These are phyloP conservation scores for Elegia similella DNA, from an alignment of 2,888 invertebrate species.

Conservation along the genomic window DNA sequence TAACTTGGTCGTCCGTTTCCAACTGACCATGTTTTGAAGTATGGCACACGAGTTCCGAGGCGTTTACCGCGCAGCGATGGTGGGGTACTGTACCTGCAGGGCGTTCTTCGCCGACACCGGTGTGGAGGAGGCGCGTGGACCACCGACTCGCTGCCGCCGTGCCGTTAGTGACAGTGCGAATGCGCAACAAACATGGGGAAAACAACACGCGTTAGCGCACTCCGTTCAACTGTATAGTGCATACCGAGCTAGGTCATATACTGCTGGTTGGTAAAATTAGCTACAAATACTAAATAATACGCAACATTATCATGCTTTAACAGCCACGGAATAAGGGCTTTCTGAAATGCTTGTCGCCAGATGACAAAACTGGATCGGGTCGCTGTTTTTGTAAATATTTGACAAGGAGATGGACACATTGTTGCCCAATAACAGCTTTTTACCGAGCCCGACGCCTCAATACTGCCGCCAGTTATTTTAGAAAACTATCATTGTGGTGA, in stretches of 20 bases:
- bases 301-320: too few species aligned
- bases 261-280: not conserved
- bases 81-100: constrained; percentile 84
- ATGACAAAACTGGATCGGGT: too few species aligned
- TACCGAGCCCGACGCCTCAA: too few species aligned
- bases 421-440: too few species aligned
- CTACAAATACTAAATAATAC: too few species aligned
- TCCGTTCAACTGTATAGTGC: constrained; percentile 41
- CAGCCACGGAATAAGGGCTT: too few species aligned
- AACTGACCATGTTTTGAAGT: constrained; percentile 34
- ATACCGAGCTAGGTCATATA: constrained; percentile 8
- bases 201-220: constrained; percentile 77
- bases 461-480: too few species aligned
- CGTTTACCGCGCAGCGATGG: constrained; percentile 73
- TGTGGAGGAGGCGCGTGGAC: constrained; percentile 79
- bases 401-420: too few species aligned
- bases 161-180: constrained; percentile 76
- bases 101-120: constrained; percentile 83
- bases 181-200: constrained; percentile 71
- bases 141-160: constrained; percentile 73
- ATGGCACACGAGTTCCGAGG: constrained; percentile 38
- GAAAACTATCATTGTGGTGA: too few species aligned
- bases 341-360: too few species aligned
- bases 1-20: not conserved
- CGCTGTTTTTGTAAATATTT: too few species aligned